phyloP scores from a whole-genome alignment of 2,113 vertebrate genomes.

The Seriola aureovittata region DNA sequence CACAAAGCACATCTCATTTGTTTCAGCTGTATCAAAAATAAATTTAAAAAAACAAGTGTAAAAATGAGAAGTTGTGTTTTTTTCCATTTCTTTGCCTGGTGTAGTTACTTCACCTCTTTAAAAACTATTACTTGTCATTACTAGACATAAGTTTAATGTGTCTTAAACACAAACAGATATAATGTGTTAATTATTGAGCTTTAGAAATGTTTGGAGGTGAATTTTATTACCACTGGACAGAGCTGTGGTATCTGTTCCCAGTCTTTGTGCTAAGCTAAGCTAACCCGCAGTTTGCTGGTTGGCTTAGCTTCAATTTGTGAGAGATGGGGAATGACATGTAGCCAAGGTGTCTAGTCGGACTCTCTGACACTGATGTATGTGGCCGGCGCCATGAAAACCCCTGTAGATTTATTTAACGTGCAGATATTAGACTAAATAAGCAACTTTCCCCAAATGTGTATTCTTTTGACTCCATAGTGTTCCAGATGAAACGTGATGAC shows the following conservation, averaged over 20 bases:
- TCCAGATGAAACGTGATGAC: background rate
- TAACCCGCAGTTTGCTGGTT: no score
- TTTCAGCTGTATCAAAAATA: background rate
- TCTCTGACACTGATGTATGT: background rate
- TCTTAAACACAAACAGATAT: background rate
- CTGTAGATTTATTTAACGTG: background rate
- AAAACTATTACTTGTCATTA: background rate
- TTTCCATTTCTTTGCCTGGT: no score
- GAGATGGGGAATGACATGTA: background rate
- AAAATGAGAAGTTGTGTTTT: no score
- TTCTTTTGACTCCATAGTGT: background rate
- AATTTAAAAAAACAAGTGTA: no score
- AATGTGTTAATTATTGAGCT: background rate
- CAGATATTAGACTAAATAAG: background rate
- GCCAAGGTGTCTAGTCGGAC: background rate
- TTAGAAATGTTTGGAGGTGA: background rate
- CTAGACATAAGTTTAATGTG: background rate
- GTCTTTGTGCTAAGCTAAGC: no score
- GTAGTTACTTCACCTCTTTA: background rate
- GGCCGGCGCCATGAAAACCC: background rate
- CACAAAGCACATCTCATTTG: background rate
- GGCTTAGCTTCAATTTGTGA: no score
- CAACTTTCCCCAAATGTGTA: background rate
- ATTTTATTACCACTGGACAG: background rate
- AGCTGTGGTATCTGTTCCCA: no score